phyloP scores from a whole-genome alignment of 2,113 vertebrate genomes.

The Ciconia maguari region DNA sequence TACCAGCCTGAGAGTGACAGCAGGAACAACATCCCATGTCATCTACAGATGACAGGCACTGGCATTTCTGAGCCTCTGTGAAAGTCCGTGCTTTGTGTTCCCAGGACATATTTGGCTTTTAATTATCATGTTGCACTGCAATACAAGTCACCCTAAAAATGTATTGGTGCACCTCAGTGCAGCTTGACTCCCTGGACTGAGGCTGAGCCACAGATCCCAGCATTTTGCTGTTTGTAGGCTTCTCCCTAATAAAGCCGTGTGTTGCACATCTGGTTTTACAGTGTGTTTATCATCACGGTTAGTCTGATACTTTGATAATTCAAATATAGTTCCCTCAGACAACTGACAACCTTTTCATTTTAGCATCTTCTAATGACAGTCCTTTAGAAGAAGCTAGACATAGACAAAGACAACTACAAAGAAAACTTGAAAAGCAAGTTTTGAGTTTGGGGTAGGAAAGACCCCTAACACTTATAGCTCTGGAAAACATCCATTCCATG shows the following conservation, averaged over 20 bases:
- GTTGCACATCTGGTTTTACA: not conserved
- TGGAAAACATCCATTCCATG: conserved; percentile 63
- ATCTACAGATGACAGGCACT: not conserved
- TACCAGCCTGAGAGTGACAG: not conserved
- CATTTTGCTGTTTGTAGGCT: not conserved
- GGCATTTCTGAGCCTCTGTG: not conserved
- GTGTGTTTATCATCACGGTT: not conserved
- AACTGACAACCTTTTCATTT: conserved; percentile 29
- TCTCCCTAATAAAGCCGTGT: not conserved
- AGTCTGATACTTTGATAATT: conserved; percentile 10
- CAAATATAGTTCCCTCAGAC: not conserved
- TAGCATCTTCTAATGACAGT: conserved; percentile 48
- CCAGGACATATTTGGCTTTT: not conserved
- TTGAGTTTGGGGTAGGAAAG: conserved; percentile 52
- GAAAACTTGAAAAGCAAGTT: conserved; percentile 61
- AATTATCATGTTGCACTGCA: not conserved
- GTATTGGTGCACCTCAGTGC: not conserved
- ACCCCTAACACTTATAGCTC: conserved; percentile 59
- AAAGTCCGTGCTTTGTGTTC: not conserved
- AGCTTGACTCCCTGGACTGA: not conserved
- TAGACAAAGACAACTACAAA: conserved; percentile 9
- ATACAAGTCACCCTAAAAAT: not conserved
- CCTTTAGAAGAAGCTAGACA: conserved; percentile 19
- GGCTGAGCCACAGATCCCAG: not conserved
- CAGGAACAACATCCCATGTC: not conserved